Percentiles rank a stretch among this genome's conserved stretches.
These are phyloP conservation scores for Balearica regulorum DNA, from an alignment of 2,797 vertebrate species.

Conservation along the genomic window DNA sequence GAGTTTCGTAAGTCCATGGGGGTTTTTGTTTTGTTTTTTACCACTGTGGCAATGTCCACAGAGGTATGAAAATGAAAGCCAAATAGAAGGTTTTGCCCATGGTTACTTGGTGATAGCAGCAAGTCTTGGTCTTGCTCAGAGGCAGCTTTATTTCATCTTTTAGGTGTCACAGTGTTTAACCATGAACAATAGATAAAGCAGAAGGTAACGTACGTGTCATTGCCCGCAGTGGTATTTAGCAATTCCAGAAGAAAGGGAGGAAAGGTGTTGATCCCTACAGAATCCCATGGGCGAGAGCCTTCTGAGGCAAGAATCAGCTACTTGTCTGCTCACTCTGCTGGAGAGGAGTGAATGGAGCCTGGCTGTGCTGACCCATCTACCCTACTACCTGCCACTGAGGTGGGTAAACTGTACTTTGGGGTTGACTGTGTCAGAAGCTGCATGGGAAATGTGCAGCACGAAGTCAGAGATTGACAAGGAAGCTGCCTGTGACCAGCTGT, in stretches of 20 bases:
- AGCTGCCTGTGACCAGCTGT: background rate
- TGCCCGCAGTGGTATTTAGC: background rate
- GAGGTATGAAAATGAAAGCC: background rate
- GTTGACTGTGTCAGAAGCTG: background rate
- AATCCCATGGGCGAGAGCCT: background rate
- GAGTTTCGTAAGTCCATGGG: background rate
- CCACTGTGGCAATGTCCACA: background rate
- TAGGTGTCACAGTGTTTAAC: background rate
- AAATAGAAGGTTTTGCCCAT: background rate
- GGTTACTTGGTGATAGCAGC: background rate
- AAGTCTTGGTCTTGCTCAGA: background rate
- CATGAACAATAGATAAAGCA: background rate
- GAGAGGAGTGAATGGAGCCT: background rate
- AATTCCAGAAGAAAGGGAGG: background rate
- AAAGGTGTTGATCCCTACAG: background rate
- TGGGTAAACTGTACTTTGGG: background rate
- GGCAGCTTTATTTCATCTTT: background rate
- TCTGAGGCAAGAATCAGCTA: background rate
- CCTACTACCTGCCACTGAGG: fast-evolving
- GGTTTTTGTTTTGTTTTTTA: background rate
- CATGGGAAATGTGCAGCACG: fast-evolving
- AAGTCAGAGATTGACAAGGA: background rate
- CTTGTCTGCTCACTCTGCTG: background rate
- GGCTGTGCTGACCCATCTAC: background rate
- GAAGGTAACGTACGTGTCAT: background rate